These are phyloP conservation scores for Schizopygopsis pylzovi DNA, from an alignment of 2,797 vertebrate genomes.

Conservation along the genomic window DNA sequence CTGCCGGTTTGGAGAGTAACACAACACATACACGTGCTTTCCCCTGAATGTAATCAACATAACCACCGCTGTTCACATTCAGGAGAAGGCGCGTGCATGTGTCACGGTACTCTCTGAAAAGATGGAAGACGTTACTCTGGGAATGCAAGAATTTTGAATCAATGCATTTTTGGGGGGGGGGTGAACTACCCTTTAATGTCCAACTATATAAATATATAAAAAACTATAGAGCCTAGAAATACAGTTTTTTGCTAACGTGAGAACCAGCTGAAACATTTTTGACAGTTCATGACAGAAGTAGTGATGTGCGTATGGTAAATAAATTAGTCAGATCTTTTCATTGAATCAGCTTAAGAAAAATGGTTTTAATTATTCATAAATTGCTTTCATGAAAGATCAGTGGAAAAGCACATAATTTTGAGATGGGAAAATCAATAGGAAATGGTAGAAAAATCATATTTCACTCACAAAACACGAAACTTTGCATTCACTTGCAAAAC, in stretches of 20 bases:
- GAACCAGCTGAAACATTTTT: not conserved
- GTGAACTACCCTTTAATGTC: not conserved
- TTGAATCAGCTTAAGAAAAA: not conserved
- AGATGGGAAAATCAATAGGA: not conserved
- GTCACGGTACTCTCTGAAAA: not conserved
- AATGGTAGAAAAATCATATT: not conserved
- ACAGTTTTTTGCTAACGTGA: not conserved
- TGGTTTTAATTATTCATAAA: not conserved
- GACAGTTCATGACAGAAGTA: too few relatives aligned
- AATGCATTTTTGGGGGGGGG: not conserved
- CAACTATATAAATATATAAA: too few relatives aligned
- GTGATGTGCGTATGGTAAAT: not conserved
- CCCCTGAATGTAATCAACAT: too few relatives aligned
- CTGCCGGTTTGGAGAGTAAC: too few relatives aligned
- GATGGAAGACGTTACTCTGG: not conserved
- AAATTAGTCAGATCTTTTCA: not conserved
- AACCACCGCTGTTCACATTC: too few relatives aligned
- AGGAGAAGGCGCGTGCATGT: too few relatives aligned
- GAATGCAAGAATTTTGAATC: too few relatives aligned
- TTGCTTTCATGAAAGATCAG: not conserved
- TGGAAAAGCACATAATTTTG: not conserved
- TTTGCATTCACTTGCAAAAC: not conserved
- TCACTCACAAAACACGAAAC: not conserved
- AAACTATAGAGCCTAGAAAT: not conserved
- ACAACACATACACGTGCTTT: too few relatives aligned